phyloP scores from a whole-genome alignment of 2,888 invertebrate genomes.

The Cyaniris semiargus region DNA sequence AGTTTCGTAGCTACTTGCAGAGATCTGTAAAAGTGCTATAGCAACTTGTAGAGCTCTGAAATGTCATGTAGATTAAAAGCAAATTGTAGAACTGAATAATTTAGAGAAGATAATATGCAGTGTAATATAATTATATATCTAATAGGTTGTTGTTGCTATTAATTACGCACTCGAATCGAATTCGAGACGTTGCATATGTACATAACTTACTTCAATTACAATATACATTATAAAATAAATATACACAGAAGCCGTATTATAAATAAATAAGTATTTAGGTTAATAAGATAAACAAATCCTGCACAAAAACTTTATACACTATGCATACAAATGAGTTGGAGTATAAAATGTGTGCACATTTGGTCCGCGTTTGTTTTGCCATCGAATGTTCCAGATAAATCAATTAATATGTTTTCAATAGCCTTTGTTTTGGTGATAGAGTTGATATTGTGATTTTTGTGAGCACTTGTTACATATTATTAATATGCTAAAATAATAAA shows the following conservation, averaged over 20 bases:
- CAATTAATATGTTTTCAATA: constrained; percentile 26
- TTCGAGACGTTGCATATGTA: neutral
- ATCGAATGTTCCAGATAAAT: constrained; percentile 25
- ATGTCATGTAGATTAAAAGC: neutral
- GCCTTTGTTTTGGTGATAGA: constrained; percentile 17
- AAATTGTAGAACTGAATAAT: no score
- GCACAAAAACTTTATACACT: constrained; percentile 6
- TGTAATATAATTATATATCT: no score
- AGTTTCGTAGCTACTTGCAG: neutral
- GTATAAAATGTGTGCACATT: constrained; percentile 13
- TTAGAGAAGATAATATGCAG: no score
- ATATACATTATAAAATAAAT: neutral
- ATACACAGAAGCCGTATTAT: neutral
- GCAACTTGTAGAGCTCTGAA: neutral
- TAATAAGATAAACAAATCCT: constrained; percentile 10
- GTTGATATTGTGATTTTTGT: neutral
- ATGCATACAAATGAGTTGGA: neutral
- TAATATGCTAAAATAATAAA: no score
- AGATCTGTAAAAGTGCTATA: neutral
- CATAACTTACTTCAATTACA: neutral
- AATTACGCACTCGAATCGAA: neutral
- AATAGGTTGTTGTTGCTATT: no score
- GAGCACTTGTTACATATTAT: no score
- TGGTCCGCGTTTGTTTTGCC: constrained; percentile 22
- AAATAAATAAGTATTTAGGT: neutral